A percentile compares a stretch with the other conserved stretches of the same genome.
Conservation (phyloP, 2,113 vertebrate genomes). For the Empidonax traillii region DNA sequence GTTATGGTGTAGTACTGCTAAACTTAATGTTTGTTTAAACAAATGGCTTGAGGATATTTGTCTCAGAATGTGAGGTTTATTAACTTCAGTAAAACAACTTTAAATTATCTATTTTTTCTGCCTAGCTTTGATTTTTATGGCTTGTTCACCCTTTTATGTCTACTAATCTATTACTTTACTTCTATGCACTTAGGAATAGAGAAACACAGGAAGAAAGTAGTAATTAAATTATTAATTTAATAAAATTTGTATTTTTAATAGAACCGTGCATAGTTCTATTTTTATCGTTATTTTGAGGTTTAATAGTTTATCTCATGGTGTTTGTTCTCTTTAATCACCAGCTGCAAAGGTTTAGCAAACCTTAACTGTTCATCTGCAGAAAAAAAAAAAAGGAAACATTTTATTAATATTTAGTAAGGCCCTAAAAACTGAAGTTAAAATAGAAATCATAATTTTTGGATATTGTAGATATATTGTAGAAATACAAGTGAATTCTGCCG, state of each 20-base stretch:
- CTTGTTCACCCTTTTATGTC: slow-evolving; percentile 7
- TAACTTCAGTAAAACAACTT: slow-evolving; percentile 62
- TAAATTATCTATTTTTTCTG: slow-evolving; percentile 1
- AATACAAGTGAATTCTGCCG: neutral
- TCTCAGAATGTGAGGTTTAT: slow-evolving; percentile 66
- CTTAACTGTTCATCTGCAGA: neutral
- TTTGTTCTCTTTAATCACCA: neutral
- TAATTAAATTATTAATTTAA: neutral
- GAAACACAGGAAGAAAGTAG: neutral
- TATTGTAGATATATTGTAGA: neutral
- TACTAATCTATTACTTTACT: neutral
- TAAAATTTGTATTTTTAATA: neutral
- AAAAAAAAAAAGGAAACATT: neutral
- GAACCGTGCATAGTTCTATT: neutral
- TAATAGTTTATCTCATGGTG: neutral
- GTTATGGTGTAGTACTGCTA: slow-evolving; percentile 61
- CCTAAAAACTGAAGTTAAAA: neutral
- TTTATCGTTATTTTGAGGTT: neutral
- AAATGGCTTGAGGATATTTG: slow-evolving; percentile 68
- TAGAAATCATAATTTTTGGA: neutral
- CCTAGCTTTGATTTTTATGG: slow-evolving; percentile 5
- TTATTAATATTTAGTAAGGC: neutral
- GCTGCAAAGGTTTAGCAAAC: neutral
- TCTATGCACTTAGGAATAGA: neutral
- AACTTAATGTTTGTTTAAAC: slow-evolving; percentile 72